phyloP scores from a whole-genome alignment of 2,113 vertebrate genomes.

The Pachycephala philippinensis region DNA sequence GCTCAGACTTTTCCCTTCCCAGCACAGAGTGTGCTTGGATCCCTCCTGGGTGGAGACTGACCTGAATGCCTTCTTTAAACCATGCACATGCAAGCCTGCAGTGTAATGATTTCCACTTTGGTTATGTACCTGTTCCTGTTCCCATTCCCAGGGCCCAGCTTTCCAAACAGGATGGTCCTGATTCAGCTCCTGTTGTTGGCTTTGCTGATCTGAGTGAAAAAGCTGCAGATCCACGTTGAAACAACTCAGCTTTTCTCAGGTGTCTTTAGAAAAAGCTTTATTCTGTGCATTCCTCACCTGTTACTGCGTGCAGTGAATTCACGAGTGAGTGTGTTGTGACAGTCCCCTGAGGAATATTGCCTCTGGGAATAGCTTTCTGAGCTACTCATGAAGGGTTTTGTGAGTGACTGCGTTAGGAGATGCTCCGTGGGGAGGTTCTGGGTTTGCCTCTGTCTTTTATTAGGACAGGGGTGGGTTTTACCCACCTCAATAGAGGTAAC shows the following conservation, averaged over 20 bases:
- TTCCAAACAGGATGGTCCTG: not conserved
- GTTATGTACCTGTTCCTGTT: slow-evolving; percentile 8
- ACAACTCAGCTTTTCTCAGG: not conserved
- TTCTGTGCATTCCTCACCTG: not conserved
- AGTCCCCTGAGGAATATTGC: not conserved
- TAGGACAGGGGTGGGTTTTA: not conserved
- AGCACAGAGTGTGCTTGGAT: slow-evolving; percentile 23
- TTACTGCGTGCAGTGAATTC: not conserved
- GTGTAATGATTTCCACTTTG: slow-evolving; percentile 59
- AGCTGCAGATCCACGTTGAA: not conserved
- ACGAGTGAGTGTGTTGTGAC: not conserved
- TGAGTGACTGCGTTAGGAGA: not conserved
- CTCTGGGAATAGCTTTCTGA: not conserved
- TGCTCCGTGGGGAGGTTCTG: not conserved
- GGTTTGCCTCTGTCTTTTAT: not conserved
- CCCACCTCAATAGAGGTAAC: not conserved
- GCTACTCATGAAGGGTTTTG: not conserved
- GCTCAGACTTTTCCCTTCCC: slow-evolving; percentile 60
- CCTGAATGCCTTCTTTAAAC: slow-evolving; percentile 45
- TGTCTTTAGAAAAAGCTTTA: not conserved
- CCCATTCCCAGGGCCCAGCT: slow-evolving; percentile 52
- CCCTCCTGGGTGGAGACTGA: slow-evolving; percentile 59
- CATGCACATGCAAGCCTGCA: not conserved
- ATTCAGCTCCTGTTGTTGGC: not conserved
- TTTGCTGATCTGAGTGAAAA: not conserved